Evolutionary conservation across 2,113 vertebrate genomes (phyloP).

Genomic region (Erinaceus europaeus): DNA sequence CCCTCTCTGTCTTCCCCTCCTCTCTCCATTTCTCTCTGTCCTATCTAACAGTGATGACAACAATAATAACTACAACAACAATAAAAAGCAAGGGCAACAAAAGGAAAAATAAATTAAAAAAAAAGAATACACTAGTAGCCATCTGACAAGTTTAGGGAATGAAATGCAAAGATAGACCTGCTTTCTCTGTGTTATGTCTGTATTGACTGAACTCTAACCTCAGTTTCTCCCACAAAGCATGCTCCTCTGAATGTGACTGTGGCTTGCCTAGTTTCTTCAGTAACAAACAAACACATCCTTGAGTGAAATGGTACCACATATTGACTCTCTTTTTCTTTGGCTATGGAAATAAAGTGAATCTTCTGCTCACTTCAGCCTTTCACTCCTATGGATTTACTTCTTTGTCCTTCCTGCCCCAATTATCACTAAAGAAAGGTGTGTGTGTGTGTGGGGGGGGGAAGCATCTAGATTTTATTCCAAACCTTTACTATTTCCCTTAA

Average conservation of each 20-base stretch:
- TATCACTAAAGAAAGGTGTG: no score
- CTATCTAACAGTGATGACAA: no score
- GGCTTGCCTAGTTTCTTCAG: not conserved
- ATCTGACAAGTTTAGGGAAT: not conserved
- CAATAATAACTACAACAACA: no score
- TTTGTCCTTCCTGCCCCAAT: not conserved
- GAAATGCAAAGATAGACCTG: not conserved
- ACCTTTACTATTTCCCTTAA: no score
- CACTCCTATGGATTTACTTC: not conserved
- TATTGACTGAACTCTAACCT: not conserved
- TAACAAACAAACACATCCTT: not conserved
- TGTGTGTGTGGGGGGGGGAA: no score
- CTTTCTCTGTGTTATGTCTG: not conserved
- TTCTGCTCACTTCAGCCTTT: not conserved
- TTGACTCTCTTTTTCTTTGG: not conserved
- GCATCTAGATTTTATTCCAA: no score
- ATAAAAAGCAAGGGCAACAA: no score
- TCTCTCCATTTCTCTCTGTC: no score
- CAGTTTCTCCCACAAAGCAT: not conserved
- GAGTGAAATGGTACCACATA: not conserved
- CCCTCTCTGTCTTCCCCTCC: no score
- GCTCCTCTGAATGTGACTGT: not conserved
- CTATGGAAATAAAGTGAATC: not conserved
- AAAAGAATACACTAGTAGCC: no score
- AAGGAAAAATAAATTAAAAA: no score